phyloP scores from a whole-genome alignment of 2,888 invertebrate genomes.

The Dendrolimus pini region DNA sequence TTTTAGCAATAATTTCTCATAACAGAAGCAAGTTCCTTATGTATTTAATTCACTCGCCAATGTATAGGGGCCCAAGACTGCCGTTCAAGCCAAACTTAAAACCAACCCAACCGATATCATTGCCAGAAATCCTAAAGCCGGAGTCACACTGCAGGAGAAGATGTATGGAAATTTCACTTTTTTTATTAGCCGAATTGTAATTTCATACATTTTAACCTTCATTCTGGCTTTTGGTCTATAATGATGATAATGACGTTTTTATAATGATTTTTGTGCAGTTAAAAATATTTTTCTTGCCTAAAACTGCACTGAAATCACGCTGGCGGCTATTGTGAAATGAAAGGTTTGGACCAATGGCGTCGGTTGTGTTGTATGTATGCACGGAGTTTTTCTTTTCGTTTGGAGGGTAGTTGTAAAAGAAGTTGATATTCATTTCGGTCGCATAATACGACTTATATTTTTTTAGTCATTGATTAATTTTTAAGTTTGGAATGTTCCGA shows the following conservation, averaged over 20 bases:
- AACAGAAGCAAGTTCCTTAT: too few species aligned
- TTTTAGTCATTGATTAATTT: not conserved
- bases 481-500: not conserved
- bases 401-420: not conserved
- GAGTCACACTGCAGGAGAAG: not conserved
- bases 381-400: not conserved
- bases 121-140: not conserved
- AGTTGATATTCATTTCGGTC: not conserved
- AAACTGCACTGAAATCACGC: not conserved
- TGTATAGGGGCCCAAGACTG: not conserved
- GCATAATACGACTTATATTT: not conserved
- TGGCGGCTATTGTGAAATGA: not conserved
- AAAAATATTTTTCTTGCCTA: not conserved
- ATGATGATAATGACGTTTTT: not conserved
- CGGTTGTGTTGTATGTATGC: not conserved
- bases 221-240: not conserved
- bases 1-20: too few species aligned
- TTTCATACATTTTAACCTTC: not conserved
- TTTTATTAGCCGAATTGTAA: not conserved
- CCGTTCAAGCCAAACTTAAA: not conserved
- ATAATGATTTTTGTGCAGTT: not conserved
- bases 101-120: not conserved
- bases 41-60: not conserved
- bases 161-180: not conserved
- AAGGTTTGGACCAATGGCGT: not conserved